These are phyloP conservation scores for Tichodroma muraria DNA, from an alignment of 2,113 vertebrate species.

Conservation along the genomic window DNA sequence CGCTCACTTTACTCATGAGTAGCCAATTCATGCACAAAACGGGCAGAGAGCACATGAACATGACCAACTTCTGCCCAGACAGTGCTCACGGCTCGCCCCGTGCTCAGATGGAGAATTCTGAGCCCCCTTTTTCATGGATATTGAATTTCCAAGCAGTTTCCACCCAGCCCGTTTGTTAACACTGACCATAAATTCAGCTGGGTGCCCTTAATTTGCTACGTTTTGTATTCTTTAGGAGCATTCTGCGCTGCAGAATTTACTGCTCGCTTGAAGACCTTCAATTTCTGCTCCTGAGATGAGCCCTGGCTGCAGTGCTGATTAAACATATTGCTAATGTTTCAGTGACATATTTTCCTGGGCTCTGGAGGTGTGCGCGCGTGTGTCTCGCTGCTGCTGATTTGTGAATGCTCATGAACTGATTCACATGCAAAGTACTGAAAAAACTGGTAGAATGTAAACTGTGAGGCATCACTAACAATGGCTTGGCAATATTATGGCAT, in stretches of 20 bases:
- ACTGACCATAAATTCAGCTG: not conserved
- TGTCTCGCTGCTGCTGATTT: not conserved
- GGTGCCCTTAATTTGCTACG: not conserved
- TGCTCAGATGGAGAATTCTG: not conserved
- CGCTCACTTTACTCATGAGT: not conserved
- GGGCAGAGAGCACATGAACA: not conserved
- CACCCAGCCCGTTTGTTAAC: not conserved
- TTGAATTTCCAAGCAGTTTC: not conserved
- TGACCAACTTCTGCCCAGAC: not conserved
- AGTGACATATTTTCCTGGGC: conserved; percentile 30
- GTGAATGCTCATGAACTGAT: conserved; percentile 46
- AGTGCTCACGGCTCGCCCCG: not conserved
- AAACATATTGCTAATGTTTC: conserved; percentile 52
- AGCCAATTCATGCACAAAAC: not conserved
- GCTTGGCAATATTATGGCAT: conserved; percentile 14
- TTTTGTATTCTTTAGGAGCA: conserved; percentile 1
- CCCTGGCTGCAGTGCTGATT: conserved; percentile 23
- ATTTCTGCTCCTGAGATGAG: conserved; percentile 13
- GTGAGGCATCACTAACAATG: not conserved
- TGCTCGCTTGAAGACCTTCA: not conserved
- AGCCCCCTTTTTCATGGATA: not conserved
- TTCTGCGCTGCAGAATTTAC: not conserved
- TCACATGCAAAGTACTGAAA: not conserved
- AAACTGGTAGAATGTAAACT: not conserved
- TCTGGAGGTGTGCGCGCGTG: not conserved